Conservation (phyloP, 2,888 invertebrate genomes). For the Tinea trinotella region DNA sequence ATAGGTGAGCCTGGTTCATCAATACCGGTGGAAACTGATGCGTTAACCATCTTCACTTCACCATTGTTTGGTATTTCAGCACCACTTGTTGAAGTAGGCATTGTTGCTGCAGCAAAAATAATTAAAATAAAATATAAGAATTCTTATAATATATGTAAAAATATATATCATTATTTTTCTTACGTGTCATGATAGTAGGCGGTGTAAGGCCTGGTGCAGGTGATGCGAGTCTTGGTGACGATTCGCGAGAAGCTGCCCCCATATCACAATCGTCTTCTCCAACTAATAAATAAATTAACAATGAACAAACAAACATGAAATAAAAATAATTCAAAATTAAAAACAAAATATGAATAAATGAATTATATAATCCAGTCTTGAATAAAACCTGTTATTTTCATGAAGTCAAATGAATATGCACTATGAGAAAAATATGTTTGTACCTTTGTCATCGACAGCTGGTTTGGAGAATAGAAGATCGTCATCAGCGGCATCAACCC, state of each 20-base stretch:
- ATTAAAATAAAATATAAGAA: neutral
- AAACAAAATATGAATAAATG: too few species aligned
- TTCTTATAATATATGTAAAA: too few species aligned
- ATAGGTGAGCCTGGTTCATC: conserved; percentile 28
- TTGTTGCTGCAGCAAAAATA: conserved; percentile 35
- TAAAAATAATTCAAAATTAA: too few species aligned
- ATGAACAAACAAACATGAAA: neutral
- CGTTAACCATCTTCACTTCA: conserved; percentile 23
- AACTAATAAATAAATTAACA: conserved; percentile 29
- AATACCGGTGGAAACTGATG: conserved; percentile 26
- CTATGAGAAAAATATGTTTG: conserved; percentile 17
- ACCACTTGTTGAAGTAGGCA: conserved; percentile 54
- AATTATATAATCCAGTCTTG: too few species aligned
- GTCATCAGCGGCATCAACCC: conserved; percentile 90
- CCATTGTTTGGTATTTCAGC: conserved; percentile 40
- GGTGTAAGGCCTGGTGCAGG: conserved; percentile 72
- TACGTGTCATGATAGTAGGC: conserved; percentile 53
- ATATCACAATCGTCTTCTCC: conserved; percentile 78
- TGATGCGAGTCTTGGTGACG: conserved; percentile 79
- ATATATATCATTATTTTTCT: too few species aligned
- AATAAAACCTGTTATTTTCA: too few species aligned
- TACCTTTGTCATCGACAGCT: conserved; percentile 77
- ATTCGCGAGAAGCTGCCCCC: conserved; percentile 77
- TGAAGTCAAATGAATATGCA: too few species aligned
- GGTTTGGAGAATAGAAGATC: conserved; percentile 87